Base-by-base conservation (phyloP, 2,888 invertebrate genomes). In the Crossocerus cetratus region DNA sequence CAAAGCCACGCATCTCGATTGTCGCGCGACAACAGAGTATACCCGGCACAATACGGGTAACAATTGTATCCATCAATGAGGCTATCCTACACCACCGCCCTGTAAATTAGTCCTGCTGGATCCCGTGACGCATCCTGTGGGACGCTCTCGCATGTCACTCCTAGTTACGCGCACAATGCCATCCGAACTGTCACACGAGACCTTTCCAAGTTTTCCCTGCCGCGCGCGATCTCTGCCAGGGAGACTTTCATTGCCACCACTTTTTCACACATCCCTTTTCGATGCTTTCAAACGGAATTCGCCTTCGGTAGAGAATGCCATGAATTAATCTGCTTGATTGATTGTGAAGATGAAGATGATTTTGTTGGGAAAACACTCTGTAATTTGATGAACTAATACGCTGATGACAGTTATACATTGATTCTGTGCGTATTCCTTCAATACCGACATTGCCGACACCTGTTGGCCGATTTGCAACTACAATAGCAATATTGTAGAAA, bases 61-160 rank as follows among this genome's bases (percentile, higher is more conserved):
- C 88, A 87, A 88, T 83, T 88, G 86, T 85, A 86, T 84, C 84
- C 86, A 86, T 89, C 87, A 86, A 87, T 86, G 87, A 87, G 82
- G 81, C 72, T 65, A 84, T 82, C 71, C 85, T 76, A 82, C 78
- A 79, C 83, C 76, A 65, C 65, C 56, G 71, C 72, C 81, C 83
- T 71, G 84, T 87, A 89, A 89, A 89, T 89, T 90, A 89, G 88
- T 87, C 86, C 84, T 83, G 76, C 79, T 74, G 84, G 83, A 82
- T 87, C 84, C 80, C 82, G 76, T 85, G 84, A 83, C 82, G 84
- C 82, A 84, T 86, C 84, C 86, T 83, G 85, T 82, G 84, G 84
- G 86, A 84, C 82, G 82, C 75, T 78, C 80, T 82, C 78, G 80
- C 84, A 80, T 79, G 88, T 87, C 88, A 85, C 83, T 87, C 83